phyloP scores from a whole-genome alignment of 2,888 invertebrate genomes.

The Leptinotarsa peninsularis region DNA sequence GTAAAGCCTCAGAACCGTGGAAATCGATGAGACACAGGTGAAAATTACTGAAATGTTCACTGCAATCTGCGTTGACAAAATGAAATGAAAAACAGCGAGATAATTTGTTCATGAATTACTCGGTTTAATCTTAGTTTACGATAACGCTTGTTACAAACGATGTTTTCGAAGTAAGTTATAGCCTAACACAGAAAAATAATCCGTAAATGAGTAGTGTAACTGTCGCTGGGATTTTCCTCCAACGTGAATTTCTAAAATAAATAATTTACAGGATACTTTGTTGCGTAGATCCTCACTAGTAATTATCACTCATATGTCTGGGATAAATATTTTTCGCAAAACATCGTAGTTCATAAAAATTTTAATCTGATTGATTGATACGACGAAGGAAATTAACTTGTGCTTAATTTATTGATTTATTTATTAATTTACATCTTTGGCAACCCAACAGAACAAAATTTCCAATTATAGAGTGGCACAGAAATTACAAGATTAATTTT shows the following conservation, averaged over 20 bases:
- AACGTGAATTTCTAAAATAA: background rate
- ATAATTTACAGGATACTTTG: background rate
- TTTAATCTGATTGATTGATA: no score
- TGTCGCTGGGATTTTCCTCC: background rate
- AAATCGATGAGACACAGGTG: constrained; percentile 59
- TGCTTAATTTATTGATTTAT: no score
- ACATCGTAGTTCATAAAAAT: no score
- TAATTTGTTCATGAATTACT: constrained; percentile 42
- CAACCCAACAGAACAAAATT: no score
- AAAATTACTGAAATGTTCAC: constrained; percentile 45
- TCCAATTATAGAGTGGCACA: no score
- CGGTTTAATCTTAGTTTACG: constrained; percentile 38
- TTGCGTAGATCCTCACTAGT: no score
- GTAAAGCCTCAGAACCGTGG: constrained; percentile 48
- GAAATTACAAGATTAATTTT: no score
- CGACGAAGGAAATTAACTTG: no score
- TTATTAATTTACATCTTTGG: no score
- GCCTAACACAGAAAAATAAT: background rate
- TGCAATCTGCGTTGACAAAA: constrained; percentile 22
- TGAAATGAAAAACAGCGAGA: constrained; percentile 26
- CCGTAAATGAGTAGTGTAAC: background rate
- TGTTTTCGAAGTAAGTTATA: constrained; percentile 11
- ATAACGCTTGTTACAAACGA: constrained; percentile 5
- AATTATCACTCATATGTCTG: no score
- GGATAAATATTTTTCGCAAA: no score